phyloP scores from a whole-genome alignment of 2,113 vertebrate genomes.

The Hiodon alosoides region DNA sequence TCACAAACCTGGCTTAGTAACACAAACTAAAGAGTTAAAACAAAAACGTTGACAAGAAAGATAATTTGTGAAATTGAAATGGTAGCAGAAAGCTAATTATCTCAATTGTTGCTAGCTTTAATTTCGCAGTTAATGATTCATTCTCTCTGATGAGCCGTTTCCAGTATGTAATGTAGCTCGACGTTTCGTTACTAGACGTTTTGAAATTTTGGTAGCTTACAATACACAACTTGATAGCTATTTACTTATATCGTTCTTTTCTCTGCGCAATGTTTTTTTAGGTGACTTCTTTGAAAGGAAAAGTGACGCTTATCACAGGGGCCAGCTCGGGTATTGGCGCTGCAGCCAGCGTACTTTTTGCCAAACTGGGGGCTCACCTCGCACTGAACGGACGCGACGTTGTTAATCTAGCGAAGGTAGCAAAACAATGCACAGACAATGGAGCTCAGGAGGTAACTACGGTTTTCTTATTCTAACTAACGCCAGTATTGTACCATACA shows the following conservation, averaged over 20 bases:
- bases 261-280: constrained; percentile 20
- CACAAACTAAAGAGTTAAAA: too few species aligned
- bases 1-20: too few species aligned
- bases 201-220: too few species aligned
- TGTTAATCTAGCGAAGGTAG: constrained; percentile 58
- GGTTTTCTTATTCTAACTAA: not conserved
- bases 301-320: constrained; percentile 66
- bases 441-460: constrained; percentile 49
- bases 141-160: too few species aligned
- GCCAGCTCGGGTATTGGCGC: constrained; percentile 75
- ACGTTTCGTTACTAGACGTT: too few species aligned
- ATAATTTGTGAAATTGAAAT: too few species aligned
- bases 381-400: constrained; percentile 67
- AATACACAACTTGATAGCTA: too few species aligned
- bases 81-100: too few species aligned
- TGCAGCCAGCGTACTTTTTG: constrained; percentile 60
- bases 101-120: too few species aligned
- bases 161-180: too few species aligned
- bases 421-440: constrained; percentile 48
- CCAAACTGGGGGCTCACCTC: constrained; percentile 61
- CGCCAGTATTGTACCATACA: not conserved
- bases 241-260: not conserved
- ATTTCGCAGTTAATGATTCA: too few species aligned
- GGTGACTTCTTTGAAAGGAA: constrained; percentile 61
- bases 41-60: too few species aligned